Percentiles rank a stretch among this genome's conserved stretches.
Evolutionary conservation across 1,140 invertebrate genomes (phyloP).

Genomic region (Temnothorax nylanderi): DNA sequence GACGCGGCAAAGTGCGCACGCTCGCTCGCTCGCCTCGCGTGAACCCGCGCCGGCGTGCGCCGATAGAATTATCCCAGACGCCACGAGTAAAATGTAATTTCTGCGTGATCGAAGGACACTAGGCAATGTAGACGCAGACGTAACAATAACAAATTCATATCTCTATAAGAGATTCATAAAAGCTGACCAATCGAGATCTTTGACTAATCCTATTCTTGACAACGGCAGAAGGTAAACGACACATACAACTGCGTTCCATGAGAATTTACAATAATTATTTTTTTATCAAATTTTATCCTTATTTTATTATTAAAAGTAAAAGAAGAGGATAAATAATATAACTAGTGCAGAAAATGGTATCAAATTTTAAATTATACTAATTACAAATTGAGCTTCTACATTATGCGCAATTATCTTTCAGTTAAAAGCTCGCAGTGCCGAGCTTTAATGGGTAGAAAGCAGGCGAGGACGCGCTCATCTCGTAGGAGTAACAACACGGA

Average conservation of each 20-base stretch:
- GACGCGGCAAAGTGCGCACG: slow-evolving; percentile 31
- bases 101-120: neutral
- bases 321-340: neutral
- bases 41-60: neutral
- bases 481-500: slow-evolving; percentile 38
- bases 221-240: neutral
- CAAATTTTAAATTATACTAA: slow-evolving; percentile 3
- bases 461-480: slow-evolving; percentile 10
- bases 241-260: neutral
- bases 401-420: slow-evolving; percentile 35
- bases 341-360: neutral
- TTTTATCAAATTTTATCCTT: no score
- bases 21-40: slow-evolving; percentile 31
- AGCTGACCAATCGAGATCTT: neutral
- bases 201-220: neutral
- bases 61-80: slow-evolving; percentile 3
- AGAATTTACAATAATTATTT: neutral
- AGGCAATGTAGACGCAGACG: neutral
- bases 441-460: slow-evolving; percentile 19
- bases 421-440: slow-evolving; percentile 24
- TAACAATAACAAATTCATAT: neutral
- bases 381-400: neutral
- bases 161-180: neutral
- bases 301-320: no score
- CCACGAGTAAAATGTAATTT: slow-evolving; percentile 15